Evolutionary conservation across 23 tunicate species (phyloP), one percentile per base, ranked within the genome.

Genomic region (Trididemnum miniatum): DNA sequence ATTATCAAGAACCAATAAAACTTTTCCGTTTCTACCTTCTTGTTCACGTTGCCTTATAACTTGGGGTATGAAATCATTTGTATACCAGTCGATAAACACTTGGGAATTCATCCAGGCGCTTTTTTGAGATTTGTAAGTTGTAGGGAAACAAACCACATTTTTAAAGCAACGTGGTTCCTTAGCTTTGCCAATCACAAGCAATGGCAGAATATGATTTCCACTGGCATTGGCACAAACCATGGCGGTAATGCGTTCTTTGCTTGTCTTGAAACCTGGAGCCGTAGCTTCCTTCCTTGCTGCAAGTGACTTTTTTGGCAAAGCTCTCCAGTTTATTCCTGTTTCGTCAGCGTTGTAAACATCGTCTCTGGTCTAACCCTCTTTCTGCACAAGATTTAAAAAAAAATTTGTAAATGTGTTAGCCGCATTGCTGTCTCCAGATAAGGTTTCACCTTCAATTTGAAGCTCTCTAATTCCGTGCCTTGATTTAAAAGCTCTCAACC

Each of bases 61-160:
- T 67, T 33, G 75, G 31, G 38, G 75, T 67, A 67, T 67, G 38
- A 67, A 67, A 67, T 67, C 75, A 67, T 67, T 67, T 67, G 75
- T 67, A 38, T 67, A 33, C 75, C 75, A 67, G 75, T 67, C 75
- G 75, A 67, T 67, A 67, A 67, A 67, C 75, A 67, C 75, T 67
- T 67, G 75, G 75, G 75, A 67, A 67, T 67, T 67, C 75, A 67
- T 67, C 75, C 75, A 67, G 75, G 75, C n/a, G 75, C 75, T 67
- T 67, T 67, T 67, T 67, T 32, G 75, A 38, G 75, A 67, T 67
- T 33, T 67, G 75, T 67, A 67, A 32, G 75, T 67, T 67, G 75
- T 67, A 31, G 75, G 38, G 38, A 67, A 67, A 67, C 75, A 67
- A 67, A 67, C 75, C 75, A 67, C 75, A 67, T 67, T 67, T 67